A percentile compares a stretch with the other conserved stretches of the same genome.
These are phyloP conservation scores for Vimba vimba DNA, from an alignment of 2,113 vertebrate species.

Conservation along the genomic window DNA sequence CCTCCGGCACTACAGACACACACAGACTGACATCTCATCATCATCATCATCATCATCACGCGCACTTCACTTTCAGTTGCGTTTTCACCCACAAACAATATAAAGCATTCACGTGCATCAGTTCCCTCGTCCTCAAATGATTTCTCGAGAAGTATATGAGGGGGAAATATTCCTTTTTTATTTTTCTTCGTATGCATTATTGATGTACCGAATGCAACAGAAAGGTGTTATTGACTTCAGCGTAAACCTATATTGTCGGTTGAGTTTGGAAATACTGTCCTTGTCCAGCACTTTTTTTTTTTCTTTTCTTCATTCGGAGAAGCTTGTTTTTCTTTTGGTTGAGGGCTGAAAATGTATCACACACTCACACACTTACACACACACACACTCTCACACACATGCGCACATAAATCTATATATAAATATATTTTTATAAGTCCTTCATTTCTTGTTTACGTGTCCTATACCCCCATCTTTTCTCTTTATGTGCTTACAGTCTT, in stretches of 20 bases:
- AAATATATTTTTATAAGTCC: constrained; percentile 77
- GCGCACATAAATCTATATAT: constrained; percentile 34
- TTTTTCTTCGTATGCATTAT: constrained; percentile 46
- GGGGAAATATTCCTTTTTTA: constrained; percentile 23
- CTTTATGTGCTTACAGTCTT: not conserved
- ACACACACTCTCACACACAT: not conserved
- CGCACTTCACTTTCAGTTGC: not conserved
- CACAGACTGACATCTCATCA: constrained; percentile 13
- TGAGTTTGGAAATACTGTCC: constrained; percentile 76
- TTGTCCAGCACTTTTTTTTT: not conserved
- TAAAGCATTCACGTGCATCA: not conserved
- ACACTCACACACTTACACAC: not conserved
- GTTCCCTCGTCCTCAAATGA: not conserved
- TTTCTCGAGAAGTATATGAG: not conserved
- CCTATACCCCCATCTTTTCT: not conserved
- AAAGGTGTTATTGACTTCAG: constrained; percentile 71
- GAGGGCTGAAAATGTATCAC: constrained; percentile 52
- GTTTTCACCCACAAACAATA: not conserved
- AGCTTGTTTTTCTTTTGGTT: constrained; percentile 18
- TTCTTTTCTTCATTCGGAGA: not conserved
- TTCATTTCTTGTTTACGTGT: constrained; percentile 64
- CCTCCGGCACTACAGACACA: constrained; percentile 20
- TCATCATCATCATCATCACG: too few species aligned
- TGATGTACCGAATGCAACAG: constrained; percentile 37
- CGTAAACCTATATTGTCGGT: constrained; percentile 73